Conservation (phyloP, 2,797 vertebrate species). For the Denticeps clupeoides region DNA sequence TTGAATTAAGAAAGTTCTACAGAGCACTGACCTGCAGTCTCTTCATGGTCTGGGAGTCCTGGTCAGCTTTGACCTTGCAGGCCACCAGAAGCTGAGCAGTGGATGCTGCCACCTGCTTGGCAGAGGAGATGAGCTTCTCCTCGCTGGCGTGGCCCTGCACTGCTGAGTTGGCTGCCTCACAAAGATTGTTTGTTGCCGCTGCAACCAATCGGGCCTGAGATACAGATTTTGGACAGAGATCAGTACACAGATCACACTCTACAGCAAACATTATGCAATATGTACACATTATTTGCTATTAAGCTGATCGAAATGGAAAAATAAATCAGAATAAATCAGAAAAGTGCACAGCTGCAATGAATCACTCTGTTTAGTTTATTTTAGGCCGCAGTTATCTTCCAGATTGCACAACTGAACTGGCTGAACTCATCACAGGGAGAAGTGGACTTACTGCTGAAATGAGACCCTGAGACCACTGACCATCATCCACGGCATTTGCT, state of each 20-base stretch:
- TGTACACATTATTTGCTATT: too few relatives aligned
- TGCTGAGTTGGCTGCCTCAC: conserved; percentile 93
- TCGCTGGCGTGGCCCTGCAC: conserved; percentile 96
- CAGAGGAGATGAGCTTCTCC: conserved; percentile 96
- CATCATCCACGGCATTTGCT: conserved; percentile 86
- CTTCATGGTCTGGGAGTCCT: conserved; percentile 93
- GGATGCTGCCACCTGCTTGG: conserved; percentile 95
- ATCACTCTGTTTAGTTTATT: conserved; percentile 61
- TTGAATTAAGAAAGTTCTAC: too few relatives aligned
- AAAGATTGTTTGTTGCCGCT: conserved; percentile 93
- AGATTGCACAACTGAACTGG: too few relatives aligned
- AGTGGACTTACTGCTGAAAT: conserved; percentile 86
- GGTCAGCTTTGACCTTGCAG: conserved; percentile 94
- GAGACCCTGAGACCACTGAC: conserved; percentile 96
- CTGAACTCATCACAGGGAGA: too few relatives aligned
- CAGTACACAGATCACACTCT: background rate
- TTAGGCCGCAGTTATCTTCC: background rate
- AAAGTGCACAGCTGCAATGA: conserved; percentile 88
- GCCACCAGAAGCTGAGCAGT: conserved; percentile 94
- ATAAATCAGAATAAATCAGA: background rate
- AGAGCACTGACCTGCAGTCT: conserved; percentile 98
- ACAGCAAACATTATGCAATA: background rate
- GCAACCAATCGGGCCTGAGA: conserved; percentile 91
- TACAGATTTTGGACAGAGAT: background rate
- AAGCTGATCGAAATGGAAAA: too few relatives aligned